Evolutionary conservation across 35 echinoderm and acorn worm genomes (phyloP).

Genomic region (Diadema setosum): DNA sequence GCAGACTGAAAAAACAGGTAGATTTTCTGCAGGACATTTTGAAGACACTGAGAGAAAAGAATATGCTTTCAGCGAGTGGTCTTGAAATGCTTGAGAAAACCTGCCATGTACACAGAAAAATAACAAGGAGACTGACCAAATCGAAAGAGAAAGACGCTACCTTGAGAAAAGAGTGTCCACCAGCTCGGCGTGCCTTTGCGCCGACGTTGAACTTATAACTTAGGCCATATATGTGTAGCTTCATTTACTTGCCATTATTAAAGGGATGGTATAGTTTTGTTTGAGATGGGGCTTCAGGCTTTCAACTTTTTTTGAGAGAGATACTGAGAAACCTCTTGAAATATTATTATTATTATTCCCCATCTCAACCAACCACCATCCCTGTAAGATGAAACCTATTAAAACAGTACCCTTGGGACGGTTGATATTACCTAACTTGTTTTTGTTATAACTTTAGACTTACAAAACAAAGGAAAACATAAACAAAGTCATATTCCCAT

Average conservation of each 20-base stretch:
- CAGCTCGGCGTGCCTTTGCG: slow-evolving; percentile 16
- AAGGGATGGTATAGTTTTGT: slow-evolving; percentile 21
- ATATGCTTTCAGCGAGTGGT: neutral
- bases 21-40: neutral
- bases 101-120: neutral
- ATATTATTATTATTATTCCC: too few relatives aligned
- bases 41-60: neutral
- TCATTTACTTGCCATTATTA: slow-evolving; percentile 8
- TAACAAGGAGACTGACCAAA: neutral
- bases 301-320: neutral
- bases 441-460: too few relatives aligned
- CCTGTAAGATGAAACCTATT: too few relatives aligned
- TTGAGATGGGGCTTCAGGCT: slow-evolving; percentile 30
- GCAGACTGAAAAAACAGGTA: neutral
- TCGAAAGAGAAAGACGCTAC: neutral
- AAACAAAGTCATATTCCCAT: too few relatives aligned
- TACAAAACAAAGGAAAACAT: too few relatives aligned
- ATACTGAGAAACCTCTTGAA: too few relatives aligned
- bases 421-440: too few relatives aligned
- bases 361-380: too few relatives aligned
- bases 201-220: slow-evolving; percentile 55
- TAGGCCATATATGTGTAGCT: slow-evolving; percentile 29
- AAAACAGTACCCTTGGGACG: too few relatives aligned
- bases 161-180: neutral
- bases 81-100: neutral